phyloP scores from a whole-genome alignment of 2,113 vertebrate species.

The Actinemys pallida region DNA sequence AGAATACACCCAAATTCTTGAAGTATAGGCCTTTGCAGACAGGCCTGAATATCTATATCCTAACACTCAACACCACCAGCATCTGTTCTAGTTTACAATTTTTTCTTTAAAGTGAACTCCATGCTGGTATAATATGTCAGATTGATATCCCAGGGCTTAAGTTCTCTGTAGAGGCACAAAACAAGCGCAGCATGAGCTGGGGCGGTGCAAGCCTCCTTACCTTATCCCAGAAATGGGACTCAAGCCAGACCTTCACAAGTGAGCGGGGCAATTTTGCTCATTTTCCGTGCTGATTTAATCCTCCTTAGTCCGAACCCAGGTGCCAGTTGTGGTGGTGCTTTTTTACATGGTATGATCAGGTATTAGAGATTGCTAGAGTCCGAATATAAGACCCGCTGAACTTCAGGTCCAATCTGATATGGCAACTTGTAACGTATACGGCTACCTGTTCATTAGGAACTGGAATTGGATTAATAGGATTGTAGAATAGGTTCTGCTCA shows the following conservation, averaged over 20 bases:
- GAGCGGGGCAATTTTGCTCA: not conserved
- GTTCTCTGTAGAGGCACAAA: not conserved
- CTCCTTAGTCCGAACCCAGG: not conserved
- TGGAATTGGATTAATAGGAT: not conserved
- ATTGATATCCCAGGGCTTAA: not conserved
- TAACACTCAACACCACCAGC: not conserved
- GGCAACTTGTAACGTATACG: not conserved
- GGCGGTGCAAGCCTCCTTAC: not conserved
- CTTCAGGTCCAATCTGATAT: not conserved
- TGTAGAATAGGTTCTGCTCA: not conserved
- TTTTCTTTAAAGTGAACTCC: not conserved
- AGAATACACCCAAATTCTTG: too few relatives aligned
- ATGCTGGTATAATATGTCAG: not conserved
- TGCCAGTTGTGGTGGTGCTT: not conserved
- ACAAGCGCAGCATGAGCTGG: not conserved
- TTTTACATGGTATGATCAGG: not conserved
- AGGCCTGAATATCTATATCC: too few relatives aligned
- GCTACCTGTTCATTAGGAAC: not conserved
- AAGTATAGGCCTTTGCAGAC: too few relatives aligned
- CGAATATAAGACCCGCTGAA: not conserved
- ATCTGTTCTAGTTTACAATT: not conserved
- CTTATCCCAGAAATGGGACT: not conserved
- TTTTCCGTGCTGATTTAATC: not conserved
- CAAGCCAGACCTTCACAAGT: not conserved
- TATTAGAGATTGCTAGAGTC: not conserved